Base-by-base conservation (phyloP, 2,113 vertebrate species). In the Excalfactoria chinensis region DNA sequence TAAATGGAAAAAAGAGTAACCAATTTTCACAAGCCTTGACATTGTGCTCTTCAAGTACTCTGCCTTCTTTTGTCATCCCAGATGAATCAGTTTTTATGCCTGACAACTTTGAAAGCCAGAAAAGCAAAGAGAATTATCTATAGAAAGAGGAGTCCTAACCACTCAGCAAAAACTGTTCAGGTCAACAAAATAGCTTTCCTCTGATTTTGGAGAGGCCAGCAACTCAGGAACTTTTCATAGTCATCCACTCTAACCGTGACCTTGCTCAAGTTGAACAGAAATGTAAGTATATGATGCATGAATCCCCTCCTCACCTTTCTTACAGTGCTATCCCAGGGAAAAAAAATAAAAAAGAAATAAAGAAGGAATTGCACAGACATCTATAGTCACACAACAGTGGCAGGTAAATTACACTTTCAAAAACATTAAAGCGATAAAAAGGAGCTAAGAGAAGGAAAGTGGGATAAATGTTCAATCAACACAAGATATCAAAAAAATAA, bases 151-250 rank as follows among this genome's bases (percentile, higher is more conserved):
- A 76, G 35, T 8, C 44, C 40, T 46, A 46, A 34, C 13, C 25
- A n/a, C 21, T n/a, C 51, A 60, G 35, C 8, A 55, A 85, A 76
- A 81, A 26, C 22, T 22, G 9, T 12, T 9, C 1, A 0, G 8
- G 37, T 32, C 53, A 89, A 68, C 46, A 60, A 55, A 77, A 67
- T 3, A 55, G 46, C 15, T 37, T 56, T 71, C 19, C 46, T n/a
- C 22, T 30, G 23, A 71, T 35, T 76, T 9, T 13, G 11, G 46
- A 76, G 26, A 62, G 44, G 46, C 46, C 68, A 70, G 9, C 34
- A 30, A 55, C 26, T 82, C 71, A 21, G 11, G 22, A 91, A 76
- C 30, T 75, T 82, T 85, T 43, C 88, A 82, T 9, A 95, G 62
- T 37, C 22, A 4, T 51, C n/a, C 63, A 3, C 43, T n/a, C 59